A percentile compares a stretch with the other conserved stretches of the same genome.
These are phyloP conservation scores for Drosophila ezoana DNA, from an alignment of 2,888 invertebrate genomes.

Conservation along the genomic window DNA sequence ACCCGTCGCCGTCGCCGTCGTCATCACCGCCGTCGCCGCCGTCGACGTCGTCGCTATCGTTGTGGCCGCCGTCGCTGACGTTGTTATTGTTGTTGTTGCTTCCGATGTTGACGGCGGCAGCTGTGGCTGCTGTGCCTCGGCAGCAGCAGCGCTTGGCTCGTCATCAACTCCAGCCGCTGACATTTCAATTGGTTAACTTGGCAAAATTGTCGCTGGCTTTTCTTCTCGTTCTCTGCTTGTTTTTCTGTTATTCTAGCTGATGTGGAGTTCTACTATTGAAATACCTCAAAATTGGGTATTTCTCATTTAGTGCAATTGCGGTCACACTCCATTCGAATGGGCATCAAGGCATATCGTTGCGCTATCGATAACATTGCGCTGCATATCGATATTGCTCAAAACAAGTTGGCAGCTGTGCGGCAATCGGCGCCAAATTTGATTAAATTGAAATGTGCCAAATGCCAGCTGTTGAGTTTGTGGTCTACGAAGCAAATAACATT, in stretches of 20 bases:
- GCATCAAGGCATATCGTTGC: neutral
- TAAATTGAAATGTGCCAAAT: neutral
- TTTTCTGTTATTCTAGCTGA: conserved; percentile 61
- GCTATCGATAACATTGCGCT: neutral
- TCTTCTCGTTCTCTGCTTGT: conserved; percentile 30
- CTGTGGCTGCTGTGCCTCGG: conserved; percentile 30
- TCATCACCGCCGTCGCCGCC: conserved; percentile 9
- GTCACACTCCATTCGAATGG: conserved; percentile 27
- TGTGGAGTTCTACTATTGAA: conserved; percentile 49
- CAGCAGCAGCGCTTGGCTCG: conserved; percentile 53
- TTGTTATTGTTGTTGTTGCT: conserved; percentile 30
- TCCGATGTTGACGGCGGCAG: conserved; percentile 12
- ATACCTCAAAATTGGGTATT: conserved; percentile 19
- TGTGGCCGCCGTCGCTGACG: conserved; percentile 31
- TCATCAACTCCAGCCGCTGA: conserved; percentile 71
- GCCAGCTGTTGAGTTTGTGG: neutral
- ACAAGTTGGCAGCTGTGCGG: conserved; percentile 27
- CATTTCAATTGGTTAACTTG: conserved; percentile 48
- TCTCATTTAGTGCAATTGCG: neutral
- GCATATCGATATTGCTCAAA: neutral
- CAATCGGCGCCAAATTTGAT: neutral
- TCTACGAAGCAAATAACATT: conserved; percentile 15
- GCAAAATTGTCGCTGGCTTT: conserved; percentile 26
- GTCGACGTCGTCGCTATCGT: conserved; percentile 15
- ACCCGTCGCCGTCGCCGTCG: conserved; percentile 29